Base-by-base conservation (phyloP, 2,888 invertebrate species). In the Agrotis exclamationis region DNA sequence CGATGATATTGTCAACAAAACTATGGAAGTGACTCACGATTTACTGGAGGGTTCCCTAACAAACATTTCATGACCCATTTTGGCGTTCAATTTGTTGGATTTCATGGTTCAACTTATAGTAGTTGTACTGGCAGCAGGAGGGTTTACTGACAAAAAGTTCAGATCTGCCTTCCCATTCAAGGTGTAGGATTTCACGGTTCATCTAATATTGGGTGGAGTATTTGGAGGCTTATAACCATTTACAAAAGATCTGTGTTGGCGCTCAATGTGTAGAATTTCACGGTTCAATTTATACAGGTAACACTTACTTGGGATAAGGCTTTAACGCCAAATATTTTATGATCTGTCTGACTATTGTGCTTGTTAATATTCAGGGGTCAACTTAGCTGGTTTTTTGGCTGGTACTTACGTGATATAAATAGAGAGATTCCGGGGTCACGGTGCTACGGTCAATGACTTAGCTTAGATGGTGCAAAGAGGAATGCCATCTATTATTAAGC, bases 1-100 rank as follows among this genome's bases (percentile, higher is more conserved):
- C 71, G 64, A 84, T 84, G 68, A 16, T 70, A 24, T 20, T 68
- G 71, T 71, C 79, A 74, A 44, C 62, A 9, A 65, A 66, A 76
- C 71, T 79, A 80, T 83, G 44, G 64, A 22, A 63, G 64, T 59
- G 67, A 76, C 70, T 76, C 50, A 73, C 58, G 64, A 68, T 11
- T 58, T 65, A 66, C 63, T 33, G 33, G 2, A 28, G 2, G 4
- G 14, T 22, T n/a, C 7, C 1, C 5, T 11, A 0, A 13, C 45
- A 14, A 7, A 48, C 16, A 65, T 57, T 56, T 65, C 24, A 33
- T 22, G 69, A 62, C 11, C 65, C 47, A n/a, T 11, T 11, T 39
- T 39, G 39, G 11, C 39, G 4, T 39, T 39, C 1, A 39, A 11
- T 1, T 39, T 39, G 39, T 33, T 33, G 1, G 9, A 33, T 33